A percentile compares a stretch with the other conserved stretches of the same genome.
Evolutionary conservation across 2,888 invertebrate species (phyloP).

Genomic region (Nomada lathburiana): DNA sequence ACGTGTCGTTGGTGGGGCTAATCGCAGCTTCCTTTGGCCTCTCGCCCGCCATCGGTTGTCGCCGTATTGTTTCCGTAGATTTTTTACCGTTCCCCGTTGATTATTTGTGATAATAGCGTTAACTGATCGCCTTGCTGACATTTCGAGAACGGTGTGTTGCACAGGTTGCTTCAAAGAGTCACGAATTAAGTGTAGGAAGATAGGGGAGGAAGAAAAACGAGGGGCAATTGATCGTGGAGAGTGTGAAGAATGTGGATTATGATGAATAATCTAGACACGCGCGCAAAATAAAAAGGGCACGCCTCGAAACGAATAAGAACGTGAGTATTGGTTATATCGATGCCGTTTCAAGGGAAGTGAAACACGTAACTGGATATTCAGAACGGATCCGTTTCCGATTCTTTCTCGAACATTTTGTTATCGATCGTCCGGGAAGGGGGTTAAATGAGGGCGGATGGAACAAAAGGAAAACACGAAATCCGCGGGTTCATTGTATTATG

Average conservation of each 20-base stretch:
- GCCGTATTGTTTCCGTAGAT: constrained; percentile 54
- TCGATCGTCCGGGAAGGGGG: background rate
- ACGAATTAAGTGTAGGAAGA: background rate
- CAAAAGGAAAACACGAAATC: constrained; percentile 41
- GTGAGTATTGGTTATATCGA: constrained; percentile 30
- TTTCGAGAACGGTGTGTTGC: constrained; percentile 3
- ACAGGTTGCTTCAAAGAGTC: background rate
- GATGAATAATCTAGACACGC: background rate
- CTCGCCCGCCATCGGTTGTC: constrained; percentile 6
- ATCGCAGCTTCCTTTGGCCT: constrained; percentile 35
- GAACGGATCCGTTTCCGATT: constrained; percentile 15
- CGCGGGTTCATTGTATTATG: constrained; percentile 67
- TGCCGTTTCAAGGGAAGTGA: constrained; percentile 10
- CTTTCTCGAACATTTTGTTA: background rate
- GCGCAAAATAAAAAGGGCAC: no score
- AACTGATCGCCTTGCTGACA: constrained; percentile 4
- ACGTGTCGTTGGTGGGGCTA: constrained; percentile 9
- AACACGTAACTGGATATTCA: constrained; percentile 16
- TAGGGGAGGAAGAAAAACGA: background rate
- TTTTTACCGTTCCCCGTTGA: constrained; percentile 57
- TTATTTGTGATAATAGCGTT: constrained; percentile 42
- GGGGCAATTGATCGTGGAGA: background rate
- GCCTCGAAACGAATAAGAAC: no score
- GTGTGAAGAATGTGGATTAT: background rate
- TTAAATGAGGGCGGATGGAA: no score